A percentile compares a stretch with the other conserved stretches of the same genome.
phyloP scores from a whole-genome alignment of 2,888 invertebrate genomes.

The Tenthredo scrophulariae region DNA sequence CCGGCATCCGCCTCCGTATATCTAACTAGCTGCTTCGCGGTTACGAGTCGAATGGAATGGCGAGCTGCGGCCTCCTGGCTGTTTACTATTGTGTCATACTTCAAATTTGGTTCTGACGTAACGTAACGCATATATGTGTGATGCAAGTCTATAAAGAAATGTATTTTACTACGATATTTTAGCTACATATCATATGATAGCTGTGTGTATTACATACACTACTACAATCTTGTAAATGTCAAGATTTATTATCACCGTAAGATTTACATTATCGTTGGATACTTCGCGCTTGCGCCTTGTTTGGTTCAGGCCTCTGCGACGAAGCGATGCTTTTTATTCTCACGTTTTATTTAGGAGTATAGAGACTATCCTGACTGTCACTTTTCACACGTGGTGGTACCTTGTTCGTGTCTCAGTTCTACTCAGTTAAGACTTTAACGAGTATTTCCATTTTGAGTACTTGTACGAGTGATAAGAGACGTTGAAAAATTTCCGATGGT shows the following conservation, averaged over 20 bases:
- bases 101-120: constrained; percentile 71
- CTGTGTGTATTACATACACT: neutral
- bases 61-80: constrained; percentile 46
- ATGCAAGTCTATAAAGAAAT: constrained; percentile 28
- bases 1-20: constrained; percentile 53
- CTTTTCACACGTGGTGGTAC: neutral
- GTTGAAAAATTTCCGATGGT: neutral
- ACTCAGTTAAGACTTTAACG: no score
- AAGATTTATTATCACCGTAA: neutral
- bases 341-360: neutral
- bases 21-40: constrained; percentile 28
- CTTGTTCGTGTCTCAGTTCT: neutral
- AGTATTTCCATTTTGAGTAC: neutral
- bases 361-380: constrained; percentile 15
- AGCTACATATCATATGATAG: neutral
- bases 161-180: neutral
- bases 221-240: neutral
- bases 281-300: constrained; percentile 16
- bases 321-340: constrained; percentile 7
- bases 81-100: constrained; percentile 68
- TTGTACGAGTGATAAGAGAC: neutral
- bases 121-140: constrained; percentile 59
- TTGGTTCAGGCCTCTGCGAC: neutral
- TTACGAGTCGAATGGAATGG: constrained; percentile 47
- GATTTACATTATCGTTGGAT: constrained; percentile 22